Percentiles rank a stretch among this genome's conserved stretches.
These are phyloP conservation scores for Clytia hemisphaerica DNA, from an alignment of 30 jellyfish, hydroid and myxozoan genomes.

Conservation along the genomic window DNA sequence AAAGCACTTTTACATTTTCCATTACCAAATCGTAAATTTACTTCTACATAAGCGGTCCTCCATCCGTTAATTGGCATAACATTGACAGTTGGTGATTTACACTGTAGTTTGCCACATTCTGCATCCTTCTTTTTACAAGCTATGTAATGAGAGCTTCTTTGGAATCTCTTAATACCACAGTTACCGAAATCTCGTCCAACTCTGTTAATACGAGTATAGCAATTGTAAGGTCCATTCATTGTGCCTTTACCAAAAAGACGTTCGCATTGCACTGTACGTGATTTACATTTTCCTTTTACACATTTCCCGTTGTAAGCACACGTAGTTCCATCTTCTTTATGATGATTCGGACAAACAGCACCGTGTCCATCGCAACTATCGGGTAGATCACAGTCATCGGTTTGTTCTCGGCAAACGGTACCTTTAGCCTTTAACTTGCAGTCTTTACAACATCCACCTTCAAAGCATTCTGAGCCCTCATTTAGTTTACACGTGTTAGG, in stretches of 20 bases:
- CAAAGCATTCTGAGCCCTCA: neutral
- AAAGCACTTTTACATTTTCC: neutral
- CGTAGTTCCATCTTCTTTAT: neutral
- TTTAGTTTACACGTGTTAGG: neutral
- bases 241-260: neutral
- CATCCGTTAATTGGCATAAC: slow-evolving; percentile 28
- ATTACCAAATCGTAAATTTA: neutral
- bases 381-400: neutral
- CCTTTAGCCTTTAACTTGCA: neutral
- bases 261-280: slow-evolving; percentile 2
- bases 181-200: slow-evolving; percentile 19
- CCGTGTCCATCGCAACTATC: slow-evolving; percentile 3
- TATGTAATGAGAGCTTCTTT: slow-evolving; percentile 12
- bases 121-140: slow-evolving; percentile 4
- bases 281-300: neutral
- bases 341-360: neutral
- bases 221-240: neutral
- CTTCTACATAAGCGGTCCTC: neutral
- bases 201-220: slow-evolving; percentile 1
- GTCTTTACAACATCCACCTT: neutral
- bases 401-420: neutral
- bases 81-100: neutral
- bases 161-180: slow-evolving; percentile 34
- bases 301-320: neutral
- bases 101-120: slow-evolving; percentile 27